Evolutionary conservation across 2,113 vertebrate species (phyloP).

Genomic region (Sardina pilchardus): DNA sequence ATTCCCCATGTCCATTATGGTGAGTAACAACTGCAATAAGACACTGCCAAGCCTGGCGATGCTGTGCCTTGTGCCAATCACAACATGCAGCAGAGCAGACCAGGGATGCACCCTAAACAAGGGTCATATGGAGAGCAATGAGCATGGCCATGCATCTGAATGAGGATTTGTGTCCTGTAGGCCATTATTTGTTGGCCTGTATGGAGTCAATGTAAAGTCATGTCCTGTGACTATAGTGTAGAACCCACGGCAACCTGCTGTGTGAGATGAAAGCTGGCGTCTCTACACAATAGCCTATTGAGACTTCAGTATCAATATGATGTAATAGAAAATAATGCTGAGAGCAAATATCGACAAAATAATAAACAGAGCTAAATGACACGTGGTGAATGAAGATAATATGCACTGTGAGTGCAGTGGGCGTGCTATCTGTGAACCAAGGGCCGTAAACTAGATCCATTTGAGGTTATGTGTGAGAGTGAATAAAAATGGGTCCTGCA

Average conservation of each 20-base stretch:
- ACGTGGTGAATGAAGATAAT: too few relatives aligned
- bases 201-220: background rate
- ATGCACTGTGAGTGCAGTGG: background rate
- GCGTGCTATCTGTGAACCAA: background rate
- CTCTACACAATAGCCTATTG: too few relatives aligned
- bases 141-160: background rate
- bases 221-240: background rate
- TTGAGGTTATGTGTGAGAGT: background rate
- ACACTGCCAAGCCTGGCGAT: background rate
- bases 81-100: background rate
- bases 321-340: too few relatives aligned
- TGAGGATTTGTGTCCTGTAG: background rate
- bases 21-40: background rate
- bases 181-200: background rate
- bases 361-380: too few relatives aligned
- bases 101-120: background rate
- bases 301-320: too few relatives aligned
- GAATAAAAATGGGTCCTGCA: background rate
- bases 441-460: background rate
- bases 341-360: too few relatives aligned
- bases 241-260: too few relatives aligned
- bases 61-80: background rate
- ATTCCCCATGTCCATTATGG: background rate
- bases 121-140: background rate
- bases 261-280: too few relatives aligned